Evolutionary conservation across 2,113 vertebrate species (phyloP), one percentile per base, ranked within the genome.

Genomic region (Corydoras maculifer): DNA sequence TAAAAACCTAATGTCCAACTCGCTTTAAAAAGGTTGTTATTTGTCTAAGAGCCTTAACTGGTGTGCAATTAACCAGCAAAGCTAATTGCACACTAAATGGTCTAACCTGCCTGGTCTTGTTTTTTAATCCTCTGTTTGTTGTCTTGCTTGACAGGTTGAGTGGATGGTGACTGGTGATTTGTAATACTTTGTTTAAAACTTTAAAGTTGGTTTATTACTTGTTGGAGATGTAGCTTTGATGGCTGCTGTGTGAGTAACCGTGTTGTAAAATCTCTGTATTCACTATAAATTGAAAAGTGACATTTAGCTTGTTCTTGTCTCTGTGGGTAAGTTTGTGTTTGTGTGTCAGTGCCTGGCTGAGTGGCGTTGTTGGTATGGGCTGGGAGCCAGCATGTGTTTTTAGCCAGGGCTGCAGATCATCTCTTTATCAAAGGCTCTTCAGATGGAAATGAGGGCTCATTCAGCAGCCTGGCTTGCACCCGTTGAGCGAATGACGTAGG

Each of bases 371-470:
- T 58, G 49, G 55, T 63, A 62, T 75, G 61, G 72, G 78, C 68
- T 13, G 13, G 65, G 69, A 51, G 68, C 61, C 68, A 71, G 18
- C 50, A 11, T 57, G 11, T 55, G 63, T 15, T 74, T 69, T 71
- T 67, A 65, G 74, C 53, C 30, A 57, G 54, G 62, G 10, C 50
- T 73, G 70, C 48, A 60, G 66, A 65, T 61, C 61, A 54, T 63
- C 61, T 77, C 61, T 75, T 68, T 69, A 72, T 79, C 60, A 60
- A 30, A 9, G 43, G 15, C 77, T 59, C 70, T 79, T 79, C 57
- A 73, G 62, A 73, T 79, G 69, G 70, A 73, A 73, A 75, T 76
- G 70, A 79, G 70, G 59, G 29, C 65, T 53, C 62, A 29, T 74
- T 77, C 68, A 63, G 53, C 50, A 60, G 63, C 32, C 61, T 66